Percentiles rank a stretch among this genome's conserved stretches.
Conservation (phyloP, 2,797 vertebrate species). For the Myiotriccus ornatus region DNA sequence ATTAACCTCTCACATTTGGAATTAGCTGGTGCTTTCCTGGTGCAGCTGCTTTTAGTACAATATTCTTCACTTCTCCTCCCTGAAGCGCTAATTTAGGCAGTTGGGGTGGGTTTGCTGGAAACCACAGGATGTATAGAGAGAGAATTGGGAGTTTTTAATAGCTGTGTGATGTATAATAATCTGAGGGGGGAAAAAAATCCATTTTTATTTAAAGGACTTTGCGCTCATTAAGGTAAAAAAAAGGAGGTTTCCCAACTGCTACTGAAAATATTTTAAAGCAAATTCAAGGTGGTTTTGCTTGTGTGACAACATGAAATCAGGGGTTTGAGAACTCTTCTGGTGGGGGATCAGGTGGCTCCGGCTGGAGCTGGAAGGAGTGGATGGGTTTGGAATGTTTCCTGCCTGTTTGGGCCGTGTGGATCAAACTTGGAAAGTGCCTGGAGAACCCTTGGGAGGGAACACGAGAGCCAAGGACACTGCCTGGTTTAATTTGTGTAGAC, state of each 20-base stretch:
- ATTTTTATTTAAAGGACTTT: background rate
- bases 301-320: background rate
- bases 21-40: background rate
- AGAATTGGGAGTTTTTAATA: background rate
- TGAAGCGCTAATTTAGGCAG: background rate
- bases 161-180: background rate
- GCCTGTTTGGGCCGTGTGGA: background rate
- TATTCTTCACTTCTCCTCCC: background rate
- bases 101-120: background rate
- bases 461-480: background rate
- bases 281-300: background rate
- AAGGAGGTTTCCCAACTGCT: background rate
- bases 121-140: background rate
- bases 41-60: conserved; percentile 54
- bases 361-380: background rate
- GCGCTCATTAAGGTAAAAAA: background rate
- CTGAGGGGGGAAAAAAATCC: background rate
- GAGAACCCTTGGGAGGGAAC: background rate
- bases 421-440: background rate
- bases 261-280: background rate
- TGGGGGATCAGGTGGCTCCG: background rate
- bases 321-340: background rate
- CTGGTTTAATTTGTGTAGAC: background rate
- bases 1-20: conserved; percentile 59
- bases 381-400: background rate